Percentiles rank a stretch among this genome's conserved stretches.
Evolutionary conservation across 2,113 vertebrate genomes (phyloP).

Genomic region (Rostratula benghalensis): DNA sequence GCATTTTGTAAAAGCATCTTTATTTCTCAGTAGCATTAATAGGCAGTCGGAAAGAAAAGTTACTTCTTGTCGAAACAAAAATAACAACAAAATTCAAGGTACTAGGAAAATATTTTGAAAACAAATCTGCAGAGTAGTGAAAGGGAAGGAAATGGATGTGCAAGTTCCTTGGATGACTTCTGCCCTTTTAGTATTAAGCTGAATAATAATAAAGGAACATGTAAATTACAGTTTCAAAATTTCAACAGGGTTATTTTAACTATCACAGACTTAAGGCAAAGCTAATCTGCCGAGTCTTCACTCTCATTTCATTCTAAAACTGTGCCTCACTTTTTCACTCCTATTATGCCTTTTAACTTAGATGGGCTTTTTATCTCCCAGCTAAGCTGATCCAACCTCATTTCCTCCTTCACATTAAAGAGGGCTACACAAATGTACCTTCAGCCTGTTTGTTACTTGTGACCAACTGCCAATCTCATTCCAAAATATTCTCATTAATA

Average conservation of each 20-base stretch:
- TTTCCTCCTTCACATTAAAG: not conserved
- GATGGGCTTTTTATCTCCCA: constrained; percentile 50
- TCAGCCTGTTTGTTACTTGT: not conserved
- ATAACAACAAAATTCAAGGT: constrained; percentile 70
- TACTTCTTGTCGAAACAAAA: constrained; percentile 70
- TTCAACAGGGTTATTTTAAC: constrained; percentile 59
- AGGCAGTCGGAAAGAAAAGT: constrained; percentile 68
- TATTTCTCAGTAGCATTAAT: constrained; percentile 78
- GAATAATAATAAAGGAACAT: constrained; percentile 73
- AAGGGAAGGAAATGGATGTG: constrained; percentile 53
- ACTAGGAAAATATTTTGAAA: constrained; percentile 58
- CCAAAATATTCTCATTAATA: constrained; percentile 25
- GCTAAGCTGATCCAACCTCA: constrained; percentile 26
- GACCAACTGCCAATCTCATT: not conserved
- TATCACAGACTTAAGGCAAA: constrained; percentile 49
- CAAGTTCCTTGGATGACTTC: constrained; percentile 32
- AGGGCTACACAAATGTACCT: not conserved
- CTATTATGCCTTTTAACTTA: constrained; percentile 16
- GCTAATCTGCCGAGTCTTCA: constrained; percentile 6
- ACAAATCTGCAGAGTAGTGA: constrained; percentile 39
- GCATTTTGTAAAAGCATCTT: constrained; percentile 76
- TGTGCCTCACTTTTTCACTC: constrained; percentile 2
- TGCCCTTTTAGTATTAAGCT: constrained; percentile 70
- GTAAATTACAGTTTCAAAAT: constrained; percentile 68
- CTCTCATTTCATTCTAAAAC: constrained; percentile 33